Base-by-base conservation (phyloP, 2,797 vertebrate species). In the Pseudotriccus pelzelni region DNA sequence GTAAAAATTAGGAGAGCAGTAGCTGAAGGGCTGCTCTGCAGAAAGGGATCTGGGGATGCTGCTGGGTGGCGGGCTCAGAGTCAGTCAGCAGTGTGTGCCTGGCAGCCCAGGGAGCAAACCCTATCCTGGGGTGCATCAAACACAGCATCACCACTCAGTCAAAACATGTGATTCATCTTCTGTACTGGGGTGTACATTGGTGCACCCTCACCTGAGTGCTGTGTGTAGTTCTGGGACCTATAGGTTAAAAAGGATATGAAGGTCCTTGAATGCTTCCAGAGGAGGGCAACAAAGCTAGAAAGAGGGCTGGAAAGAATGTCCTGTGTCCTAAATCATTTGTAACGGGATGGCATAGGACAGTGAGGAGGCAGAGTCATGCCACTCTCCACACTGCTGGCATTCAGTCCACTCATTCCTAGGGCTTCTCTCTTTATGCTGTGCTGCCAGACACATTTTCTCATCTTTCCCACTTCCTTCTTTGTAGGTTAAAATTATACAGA, bases 121-220 rank as follows among this genome's bases (percentile, higher is more conserved):
- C 0, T 16, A 28, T 5, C 22, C 20, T n/a, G 34, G n/a, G 14
- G 4, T n/a, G 10, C 39, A 16, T 4, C 34, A 47, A 37, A 39
- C 58, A 39, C 25, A 60, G 17, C 58, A 39, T 28, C 36, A 36
- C 25, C 59, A 27, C 14, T 4, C n/a, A 34, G 55, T 17, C 55
- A 58, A 58, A 58, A 36, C 14, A 23, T 24, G 23, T 23, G 14
- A 58, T 36, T 36, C 17, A 24, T 24, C 55, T 58, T 5, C 23
- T 36, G 55, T 58, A 7, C n/a, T 24, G 14, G 7, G 21, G 22
- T 7, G 23, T 24, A 36, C 22, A 14, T 24, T 36, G n/a, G n/a
- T 36, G 55, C 53, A 55, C 12, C 32, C 53, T 55, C 11, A 22
- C 32, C 32, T 55, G 32, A n/a, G 32, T n/a, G n/a, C 22, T 11